phyloP scores from a whole-genome alignment of 1,140 invertebrate species.

The Papilio dardanus region DNA sequence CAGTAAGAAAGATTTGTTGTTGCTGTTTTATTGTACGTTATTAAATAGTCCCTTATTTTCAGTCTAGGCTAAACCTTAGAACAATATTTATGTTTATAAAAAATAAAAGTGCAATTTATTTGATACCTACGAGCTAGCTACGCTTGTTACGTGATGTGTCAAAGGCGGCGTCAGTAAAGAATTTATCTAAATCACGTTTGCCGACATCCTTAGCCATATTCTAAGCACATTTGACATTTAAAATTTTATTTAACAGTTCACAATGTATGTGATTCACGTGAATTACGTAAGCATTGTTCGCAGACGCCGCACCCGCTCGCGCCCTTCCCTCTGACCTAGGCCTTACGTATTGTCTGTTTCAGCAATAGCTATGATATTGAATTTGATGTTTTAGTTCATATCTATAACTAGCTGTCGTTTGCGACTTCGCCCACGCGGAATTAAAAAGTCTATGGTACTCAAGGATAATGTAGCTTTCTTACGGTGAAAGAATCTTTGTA shows the following conservation, averaged over 20 bases:
- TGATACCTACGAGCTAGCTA: neutral
- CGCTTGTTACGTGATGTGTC: constrained; percentile 31
- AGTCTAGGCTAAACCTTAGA: no score
- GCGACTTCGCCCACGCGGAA: no score
- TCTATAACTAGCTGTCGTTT: no score
- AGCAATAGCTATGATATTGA: neutral
- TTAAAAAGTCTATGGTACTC: no score
- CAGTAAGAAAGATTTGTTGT: no score
- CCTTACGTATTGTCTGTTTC: constrained; percentile 24
- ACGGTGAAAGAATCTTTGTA: no score
- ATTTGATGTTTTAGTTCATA: no score
- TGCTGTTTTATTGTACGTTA: no score
- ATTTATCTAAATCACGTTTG: constrained; percentile 33
- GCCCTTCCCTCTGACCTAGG: constrained; percentile 34
- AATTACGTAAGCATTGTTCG: constrained; percentile 37
- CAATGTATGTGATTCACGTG: constrained; percentile 22
- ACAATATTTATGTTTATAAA: no score
- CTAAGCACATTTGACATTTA: constrained; percentile 33
- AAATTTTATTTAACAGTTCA: constrained; percentile 27
- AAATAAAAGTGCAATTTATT: no score
- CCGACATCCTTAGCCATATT: constrained; percentile 9
- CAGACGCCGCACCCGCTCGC: constrained; percentile 7
- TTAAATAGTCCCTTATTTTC: no score
- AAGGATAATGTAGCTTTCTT: no score
- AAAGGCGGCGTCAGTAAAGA: constrained; percentile 32